phyloP scores from a whole-genome alignment of 2,797 vertebrate genomes.

The Coendou prehensilis region DNA sequence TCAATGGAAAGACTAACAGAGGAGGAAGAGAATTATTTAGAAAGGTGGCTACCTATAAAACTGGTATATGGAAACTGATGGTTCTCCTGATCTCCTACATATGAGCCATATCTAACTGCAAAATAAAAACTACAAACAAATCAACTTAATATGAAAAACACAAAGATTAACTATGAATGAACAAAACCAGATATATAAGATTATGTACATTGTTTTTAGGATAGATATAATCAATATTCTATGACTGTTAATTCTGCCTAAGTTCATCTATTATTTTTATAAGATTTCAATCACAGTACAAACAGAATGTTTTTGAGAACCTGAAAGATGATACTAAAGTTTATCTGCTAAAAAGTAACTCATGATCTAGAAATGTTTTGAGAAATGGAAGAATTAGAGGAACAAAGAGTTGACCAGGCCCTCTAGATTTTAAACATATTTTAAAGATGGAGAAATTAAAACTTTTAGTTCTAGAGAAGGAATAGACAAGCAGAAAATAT shows the following conservation, averaged over 20 bases:
- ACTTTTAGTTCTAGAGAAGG: background rate
- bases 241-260: background rate
- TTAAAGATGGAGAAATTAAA: conserved; percentile 5
- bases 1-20: background rate
- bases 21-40: background rate
- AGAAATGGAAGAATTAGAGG: background rate
- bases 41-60: conserved; percentile 37
- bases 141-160: conserved; percentile 2
- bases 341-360: background rate
- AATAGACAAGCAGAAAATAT: conserved; percentile 2
- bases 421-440: conserved; percentile 34
- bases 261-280: conserved; percentile 34
- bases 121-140: conserved; percentile 38
- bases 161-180: conserved; percentile 28
- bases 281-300: background rate
- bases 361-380: background rate
- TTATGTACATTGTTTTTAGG: background rate
- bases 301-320: conserved; percentile 12
- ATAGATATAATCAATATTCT: conserved; percentile 1
- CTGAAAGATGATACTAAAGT: conserved; percentile 28
- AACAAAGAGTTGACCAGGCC: background rate
- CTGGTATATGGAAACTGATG: background rate
- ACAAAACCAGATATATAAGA: background rate
- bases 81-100: background rate
- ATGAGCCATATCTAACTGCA: background rate